Percentiles rank a stretch among this genome's conserved stretches.
These are phyloP conservation scores for Drosophila stalkeri DNA, from an alignment of 2,888 invertebrate genomes.

Conservation along the genomic window DNA sequence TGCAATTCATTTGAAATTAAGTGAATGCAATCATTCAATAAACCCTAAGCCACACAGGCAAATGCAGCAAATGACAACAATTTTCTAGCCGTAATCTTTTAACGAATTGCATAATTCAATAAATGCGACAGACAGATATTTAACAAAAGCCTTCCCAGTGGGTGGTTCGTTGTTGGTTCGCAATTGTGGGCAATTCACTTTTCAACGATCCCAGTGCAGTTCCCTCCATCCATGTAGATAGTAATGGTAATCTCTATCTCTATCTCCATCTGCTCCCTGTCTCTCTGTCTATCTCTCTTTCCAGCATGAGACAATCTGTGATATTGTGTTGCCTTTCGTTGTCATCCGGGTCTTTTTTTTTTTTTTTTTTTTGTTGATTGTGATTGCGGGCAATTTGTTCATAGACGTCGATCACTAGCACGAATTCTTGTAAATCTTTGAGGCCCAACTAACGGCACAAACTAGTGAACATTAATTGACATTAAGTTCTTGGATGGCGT, in stretches of 20 bases:
- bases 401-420: conserved; percentile 77
- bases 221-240: conserved; percentile 33
- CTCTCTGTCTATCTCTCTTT: conserved; percentile 11
- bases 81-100: conserved; percentile 72
- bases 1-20: conserved; percentile 32
- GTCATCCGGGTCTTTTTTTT: conserved; percentile 41
- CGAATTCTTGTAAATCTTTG: conserved; percentile 61
- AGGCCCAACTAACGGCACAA: conserved; percentile 14
- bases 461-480: conserved; percentile 13
- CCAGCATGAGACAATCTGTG: conserved; percentile 17
- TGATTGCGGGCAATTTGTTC: conserved; percentile 75
- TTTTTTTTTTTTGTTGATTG: conserved; percentile 37
- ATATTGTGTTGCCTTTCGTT: conserved; percentile 61
- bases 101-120: conserved; percentile 80
- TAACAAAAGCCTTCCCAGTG: conserved; percentile 4
- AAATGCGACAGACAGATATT: conserved; percentile 44
- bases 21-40: conserved; percentile 74
- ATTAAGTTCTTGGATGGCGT: conserved; percentile 22
- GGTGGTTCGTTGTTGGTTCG: conserved; percentile 1
- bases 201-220: conserved; percentile 43
- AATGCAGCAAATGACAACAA: conserved; percentile 50
- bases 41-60: conserved; percentile 43
- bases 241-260: conserved; percentile 22
- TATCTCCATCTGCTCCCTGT: conserved; percentile 3
- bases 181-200: conserved; percentile 51